Evolutionary conservation across 2,888 invertebrate genomes (phyloP).

Genomic region (Chelonus formosanus): DNA sequence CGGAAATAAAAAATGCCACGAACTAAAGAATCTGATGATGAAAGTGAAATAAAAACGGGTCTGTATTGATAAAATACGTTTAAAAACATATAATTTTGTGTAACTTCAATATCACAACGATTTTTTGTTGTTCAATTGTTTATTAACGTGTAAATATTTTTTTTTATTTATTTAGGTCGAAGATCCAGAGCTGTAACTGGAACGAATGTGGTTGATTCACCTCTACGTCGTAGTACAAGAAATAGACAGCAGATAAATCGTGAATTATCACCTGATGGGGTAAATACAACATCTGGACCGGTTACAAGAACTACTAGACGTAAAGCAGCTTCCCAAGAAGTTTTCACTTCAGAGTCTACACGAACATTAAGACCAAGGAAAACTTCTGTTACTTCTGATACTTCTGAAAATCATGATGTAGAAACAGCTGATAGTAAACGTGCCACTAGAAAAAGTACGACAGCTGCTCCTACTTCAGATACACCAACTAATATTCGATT

Average conservation of each 20-base stretch:
- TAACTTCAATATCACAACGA: too few species aligned
- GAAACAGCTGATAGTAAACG: slow-evolving; percentile 39
- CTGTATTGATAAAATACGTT: too few species aligned
- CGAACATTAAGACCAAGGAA: slow-evolving; percentile 41
- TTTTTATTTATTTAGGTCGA: slow-evolving; percentile 37
- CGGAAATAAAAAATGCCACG: too few species aligned
- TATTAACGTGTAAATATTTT: not conserved
- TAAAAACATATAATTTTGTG: too few species aligned
- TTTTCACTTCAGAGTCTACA: not conserved
- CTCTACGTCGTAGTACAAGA: slow-evolving; percentile 50
- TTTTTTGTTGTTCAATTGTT: too few species aligned
- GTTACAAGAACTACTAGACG: not conserved
- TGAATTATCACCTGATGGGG: slow-evolving; percentile 37
- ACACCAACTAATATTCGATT: slow-evolving; percentile 38
- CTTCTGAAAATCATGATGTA: slow-evolving; percentile 39
- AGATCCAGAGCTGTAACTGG: slow-evolving; percentile 36
- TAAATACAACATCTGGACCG: slow-evolving; percentile 34
- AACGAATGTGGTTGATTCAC: slow-evolving; percentile 42
- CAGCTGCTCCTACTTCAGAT: slow-evolving; percentile 10
- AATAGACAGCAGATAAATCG: slow-evolving; percentile 40
- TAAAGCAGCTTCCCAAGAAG: too few species aligned
- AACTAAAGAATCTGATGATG: too few species aligned
- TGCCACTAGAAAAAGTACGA: slow-evolving; percentile 36
- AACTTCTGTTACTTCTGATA: slow-evolving; percentile 44
- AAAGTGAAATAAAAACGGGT: too few species aligned